Percentiles rank a stretch among this genome's conserved stretches.
Evolutionary conservation across 2,797 vertebrate species (phyloP).

Genomic region (Platyrinchus mystaceus): DNA sequence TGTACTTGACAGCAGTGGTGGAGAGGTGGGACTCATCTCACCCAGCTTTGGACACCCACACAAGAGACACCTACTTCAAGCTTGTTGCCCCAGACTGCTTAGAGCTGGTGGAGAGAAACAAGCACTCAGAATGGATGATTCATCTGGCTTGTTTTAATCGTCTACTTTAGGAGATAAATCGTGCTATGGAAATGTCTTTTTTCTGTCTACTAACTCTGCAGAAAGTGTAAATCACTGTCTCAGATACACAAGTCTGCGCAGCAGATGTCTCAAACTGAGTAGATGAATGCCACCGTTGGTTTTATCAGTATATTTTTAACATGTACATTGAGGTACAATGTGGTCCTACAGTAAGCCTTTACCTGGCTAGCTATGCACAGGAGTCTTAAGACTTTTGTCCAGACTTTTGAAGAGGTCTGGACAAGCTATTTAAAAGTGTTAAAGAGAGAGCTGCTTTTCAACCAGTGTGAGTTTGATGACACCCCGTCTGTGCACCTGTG

Average conservation of each 20-base stretch:
- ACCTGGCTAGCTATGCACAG: neutral
- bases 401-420: neutral
- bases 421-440: neutral
- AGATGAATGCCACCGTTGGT: neutral
- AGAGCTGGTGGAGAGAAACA: conserved; percentile 42
- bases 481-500: neutral
- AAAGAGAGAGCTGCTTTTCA: neutral
- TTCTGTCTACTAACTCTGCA: conserved; percentile 58
- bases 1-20: neutral
- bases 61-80: conserved; percentile 29
- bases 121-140: conserved; percentile 45
- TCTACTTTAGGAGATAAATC: conserved; percentile 36
- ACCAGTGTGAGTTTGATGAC: neutral
- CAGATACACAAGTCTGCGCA: neutral
- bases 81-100: conserved; percentile 34
- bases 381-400: neutral
- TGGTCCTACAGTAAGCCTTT: neutral
- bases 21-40: conserved; percentile 11
- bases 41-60: conserved; percentile 32
- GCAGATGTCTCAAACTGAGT: conserved; percentile 35
- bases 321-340: neutral
- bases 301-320: neutral
- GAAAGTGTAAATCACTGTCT: conserved; percentile 61
- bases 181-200: conserved; percentile 55
- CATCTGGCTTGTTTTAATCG: conserved; percentile 50